phyloP scores from a whole-genome alignment of 2,797 vertebrate genomes.

The Erithacus rubecula region DNA sequence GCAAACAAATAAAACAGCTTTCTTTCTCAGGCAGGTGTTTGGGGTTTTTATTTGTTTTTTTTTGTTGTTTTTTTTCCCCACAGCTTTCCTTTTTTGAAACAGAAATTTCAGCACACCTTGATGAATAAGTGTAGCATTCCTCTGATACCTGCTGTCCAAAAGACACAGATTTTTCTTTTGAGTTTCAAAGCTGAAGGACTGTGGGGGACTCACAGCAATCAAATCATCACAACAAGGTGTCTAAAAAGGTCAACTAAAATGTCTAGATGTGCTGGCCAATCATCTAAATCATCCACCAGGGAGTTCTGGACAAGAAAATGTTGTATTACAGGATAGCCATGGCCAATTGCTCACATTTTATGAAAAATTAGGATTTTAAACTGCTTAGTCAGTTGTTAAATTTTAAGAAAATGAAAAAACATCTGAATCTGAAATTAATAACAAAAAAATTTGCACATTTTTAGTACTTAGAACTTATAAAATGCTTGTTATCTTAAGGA shows the following conservation, averaged over 20 bases:
- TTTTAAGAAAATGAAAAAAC: neutral
- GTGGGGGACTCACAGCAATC: neutral
- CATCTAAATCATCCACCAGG: neutral
- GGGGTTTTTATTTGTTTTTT: too few relatives aligned
- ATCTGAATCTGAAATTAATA: neutral
- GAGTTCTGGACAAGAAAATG: neutral
- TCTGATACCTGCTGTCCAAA: neutral
- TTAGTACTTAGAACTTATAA: neutral
- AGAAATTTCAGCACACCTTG: neutral
- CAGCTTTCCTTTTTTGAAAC: neutral
- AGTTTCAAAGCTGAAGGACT: neutral
- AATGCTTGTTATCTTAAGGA: neutral
- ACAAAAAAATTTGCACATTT: neutral
- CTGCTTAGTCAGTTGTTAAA: neutral
- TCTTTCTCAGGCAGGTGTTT: neutral
- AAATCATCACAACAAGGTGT: neutral
- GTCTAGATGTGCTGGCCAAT: neutral
- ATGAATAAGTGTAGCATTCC: neutral
- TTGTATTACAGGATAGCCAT: neutral
- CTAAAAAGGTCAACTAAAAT: conserved; percentile 8
- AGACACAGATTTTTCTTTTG: neutral
- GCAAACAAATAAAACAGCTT: neutral
- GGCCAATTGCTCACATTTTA: neutral
- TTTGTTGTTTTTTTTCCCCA: neutral
- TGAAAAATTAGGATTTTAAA: neutral